These are phyloP conservation scores for Elymnias hypermnestra DNA, from an alignment of 1,140 invertebrate species.

Conservation along the genomic window DNA sequence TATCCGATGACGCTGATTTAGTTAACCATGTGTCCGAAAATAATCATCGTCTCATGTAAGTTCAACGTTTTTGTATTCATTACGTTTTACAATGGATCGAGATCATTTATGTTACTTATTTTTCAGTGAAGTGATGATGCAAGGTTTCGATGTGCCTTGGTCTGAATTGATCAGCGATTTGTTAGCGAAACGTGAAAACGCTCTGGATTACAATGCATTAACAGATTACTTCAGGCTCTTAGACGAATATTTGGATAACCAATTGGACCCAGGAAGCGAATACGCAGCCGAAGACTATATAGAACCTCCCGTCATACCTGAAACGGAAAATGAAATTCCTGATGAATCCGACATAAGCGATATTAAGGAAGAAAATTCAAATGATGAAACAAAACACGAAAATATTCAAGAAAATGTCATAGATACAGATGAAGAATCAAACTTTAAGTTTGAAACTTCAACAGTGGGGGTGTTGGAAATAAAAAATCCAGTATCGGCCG, in stretches of 20 bases:
- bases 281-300: slow-evolving; percentile 42
- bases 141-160: slow-evolving; percentile 48
- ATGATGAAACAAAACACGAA: slow-evolving; percentile 34
- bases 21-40: slow-evolving; percentile 46
- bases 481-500: slow-evolving; percentile 49
- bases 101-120: slow-evolving; percentile 19
- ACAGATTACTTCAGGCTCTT: slow-evolving; percentile 61
- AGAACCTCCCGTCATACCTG: slow-evolving; percentile 35
- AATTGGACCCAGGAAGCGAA: slow-evolving; percentile 48
- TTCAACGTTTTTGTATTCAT: too few species aligned
- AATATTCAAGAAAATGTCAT: slow-evolving; percentile 47
- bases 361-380: too few species aligned
- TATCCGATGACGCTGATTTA: slow-evolving; percentile 56
- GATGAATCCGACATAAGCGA: slow-evolving; percentile 22
- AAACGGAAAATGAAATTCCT: slow-evolving; percentile 46
- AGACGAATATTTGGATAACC: slow-evolving; percentile 65
- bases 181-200: slow-evolving; percentile 57
- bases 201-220: slow-evolving; percentile 53
- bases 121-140: slow-evolving; percentile 58
- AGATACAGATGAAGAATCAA: slow-evolving; percentile 43
- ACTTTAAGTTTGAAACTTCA: slow-evolving; percentile 53
- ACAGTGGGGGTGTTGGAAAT: slow-evolving; percentile 63
- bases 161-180: slow-evolving; percentile 57
- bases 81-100: too few species aligned
- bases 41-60: slow-evolving; percentile 56